phyloP scores from a whole-genome alignment of 37 sponge, comb jelly and placozoan genomes.

The Axinella damicornis region DNA sequence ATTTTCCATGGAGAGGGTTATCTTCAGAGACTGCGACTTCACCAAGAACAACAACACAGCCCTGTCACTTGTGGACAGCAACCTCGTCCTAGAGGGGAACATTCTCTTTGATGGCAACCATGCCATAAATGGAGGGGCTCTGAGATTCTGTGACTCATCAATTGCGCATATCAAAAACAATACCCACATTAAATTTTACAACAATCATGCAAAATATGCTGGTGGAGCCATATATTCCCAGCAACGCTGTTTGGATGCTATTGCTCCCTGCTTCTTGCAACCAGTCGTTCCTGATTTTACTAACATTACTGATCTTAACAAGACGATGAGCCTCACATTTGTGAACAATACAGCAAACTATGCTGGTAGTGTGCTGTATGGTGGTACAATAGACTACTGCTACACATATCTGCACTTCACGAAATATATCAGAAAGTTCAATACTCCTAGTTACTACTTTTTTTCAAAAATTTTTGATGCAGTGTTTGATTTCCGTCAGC shows the following conservation, averaged over 20 bases:
- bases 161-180: background rate
- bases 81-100: background rate
- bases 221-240: conserved; percentile 10
- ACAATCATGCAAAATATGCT: background rate
- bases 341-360: background rate
- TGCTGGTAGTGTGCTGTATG: background rate
- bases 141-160: conserved; percentile 15
- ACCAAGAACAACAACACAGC: conserved; percentile 4
- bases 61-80: conserved; percentile 1
- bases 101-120: background rate
- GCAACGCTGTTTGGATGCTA: background rate
- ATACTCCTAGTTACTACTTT: background rate
- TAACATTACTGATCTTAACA: background rate
- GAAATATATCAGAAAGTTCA: no score
- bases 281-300: background rate
- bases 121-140: conserved; percentile 4
- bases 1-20: no score
- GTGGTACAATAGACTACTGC: background rate
- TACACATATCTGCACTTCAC: background rate
- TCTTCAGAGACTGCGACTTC: background rate
- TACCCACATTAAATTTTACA: background rate
- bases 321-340: background rate
- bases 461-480: background rate
- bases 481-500: background rate
- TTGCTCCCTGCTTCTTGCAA: background rate